Evolutionary conservation across 1,140 invertebrate species (phyloP).

Genomic region (Apolygus lucorum): DNA sequence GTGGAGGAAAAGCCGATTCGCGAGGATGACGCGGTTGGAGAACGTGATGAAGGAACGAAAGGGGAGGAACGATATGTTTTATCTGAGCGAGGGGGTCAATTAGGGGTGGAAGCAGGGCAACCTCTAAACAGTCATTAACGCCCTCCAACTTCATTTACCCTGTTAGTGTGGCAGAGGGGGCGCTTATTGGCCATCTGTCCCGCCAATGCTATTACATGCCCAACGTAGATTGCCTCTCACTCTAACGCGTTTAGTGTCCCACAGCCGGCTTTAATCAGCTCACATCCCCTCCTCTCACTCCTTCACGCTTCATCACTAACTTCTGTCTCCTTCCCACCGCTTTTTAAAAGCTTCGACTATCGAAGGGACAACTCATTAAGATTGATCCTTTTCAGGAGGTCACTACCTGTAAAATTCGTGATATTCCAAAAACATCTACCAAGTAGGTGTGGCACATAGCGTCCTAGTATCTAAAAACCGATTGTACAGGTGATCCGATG

Average conservation of each 20-base stretch:
- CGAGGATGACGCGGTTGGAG: neutral
- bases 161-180: neutral
- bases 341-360: too few species aligned
- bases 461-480: too few species aligned
- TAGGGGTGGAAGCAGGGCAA: neutral
- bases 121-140: constrained; percentile 16
- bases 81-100: constrained; percentile 8
- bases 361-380: too few species aligned
- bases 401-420: too few species aligned
- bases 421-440: too few species aligned
- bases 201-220: neutral
- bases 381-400: too few species aligned
- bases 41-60: too few species aligned
- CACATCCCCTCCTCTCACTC: too few species aligned
- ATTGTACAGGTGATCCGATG: too few species aligned
- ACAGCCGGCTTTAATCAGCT: neutral
- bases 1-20: neutral
- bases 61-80: constrained; percentile 4
- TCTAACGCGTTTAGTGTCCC: constrained; percentile 5
- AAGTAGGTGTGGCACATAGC: too few species aligned
- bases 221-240: constrained; percentile 9
- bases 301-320: too few species aligned
- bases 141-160: constrained; percentile 19
- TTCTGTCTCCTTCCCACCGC: too few species aligned
- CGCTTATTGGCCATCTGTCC: constrained; percentile 15